Evolutionary conservation across 1,140 invertebrate genomes (phyloP).

Genomic region (Apis cerana): DNA sequence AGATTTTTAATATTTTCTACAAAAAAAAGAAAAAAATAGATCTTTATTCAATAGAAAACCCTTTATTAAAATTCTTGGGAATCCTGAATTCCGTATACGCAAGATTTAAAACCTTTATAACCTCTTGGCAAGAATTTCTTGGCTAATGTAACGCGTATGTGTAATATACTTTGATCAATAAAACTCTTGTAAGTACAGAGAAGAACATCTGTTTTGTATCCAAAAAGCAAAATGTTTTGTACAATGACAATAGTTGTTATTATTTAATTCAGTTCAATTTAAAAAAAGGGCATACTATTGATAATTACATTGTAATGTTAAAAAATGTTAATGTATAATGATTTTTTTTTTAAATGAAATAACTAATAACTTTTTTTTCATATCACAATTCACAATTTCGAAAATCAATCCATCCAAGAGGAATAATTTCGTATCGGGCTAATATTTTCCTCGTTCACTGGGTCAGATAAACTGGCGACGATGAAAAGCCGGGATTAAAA

Average conservation of each 20-base stretch:
- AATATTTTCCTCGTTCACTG: not conserved
- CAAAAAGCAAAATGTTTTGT: not conserved
- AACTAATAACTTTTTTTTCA: no score
- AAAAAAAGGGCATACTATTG: no score
- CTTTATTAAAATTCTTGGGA: not conserved
- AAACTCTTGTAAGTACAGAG: no score
- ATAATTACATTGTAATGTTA: no score
- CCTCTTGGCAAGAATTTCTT: not conserved
- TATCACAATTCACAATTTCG: not conserved
- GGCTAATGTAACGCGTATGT: not conserved
- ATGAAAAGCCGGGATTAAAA: constrained; percentile 29
- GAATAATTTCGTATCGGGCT: not conserved
- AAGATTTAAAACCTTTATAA: not conserved
- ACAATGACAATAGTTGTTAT: no score
- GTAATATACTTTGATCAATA: not conserved
- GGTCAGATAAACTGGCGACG: not conserved
- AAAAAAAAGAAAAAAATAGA: not conserved
- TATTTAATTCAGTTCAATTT: no score
- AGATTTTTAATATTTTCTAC: not conserved
- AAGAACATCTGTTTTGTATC: not conserved
- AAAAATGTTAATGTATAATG: no score
- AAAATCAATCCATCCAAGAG: not conserved
- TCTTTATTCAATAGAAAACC: not conserved
- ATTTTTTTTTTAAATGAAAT: no score
- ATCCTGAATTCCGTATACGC: not conserved